phyloP scores from a whole-genome alignment of 2,888 invertebrate genomes.

The Microdon myrmicae region DNA sequence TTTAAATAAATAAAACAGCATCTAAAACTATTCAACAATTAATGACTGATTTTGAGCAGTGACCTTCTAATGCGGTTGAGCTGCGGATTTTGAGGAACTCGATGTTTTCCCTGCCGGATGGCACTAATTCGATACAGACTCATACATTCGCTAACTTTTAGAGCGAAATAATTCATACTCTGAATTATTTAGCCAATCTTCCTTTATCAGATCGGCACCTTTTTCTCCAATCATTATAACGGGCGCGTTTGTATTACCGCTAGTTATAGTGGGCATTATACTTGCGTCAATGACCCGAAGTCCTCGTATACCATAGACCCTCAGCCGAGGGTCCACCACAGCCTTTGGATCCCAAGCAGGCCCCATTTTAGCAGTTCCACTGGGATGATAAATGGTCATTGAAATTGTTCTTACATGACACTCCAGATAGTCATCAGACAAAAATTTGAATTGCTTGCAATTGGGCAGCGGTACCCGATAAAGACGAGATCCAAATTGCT shows the following conservation, averaged over 20 bases:
- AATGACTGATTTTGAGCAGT: conserved; percentile 29
- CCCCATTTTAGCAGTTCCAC: conserved; percentile 91
- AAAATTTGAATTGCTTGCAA: conserved; percentile 77
- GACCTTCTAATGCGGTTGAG: no score
- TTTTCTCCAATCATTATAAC: conserved; percentile 93
- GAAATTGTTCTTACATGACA: conserved; percentile 87
- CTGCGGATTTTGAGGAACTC: no score
- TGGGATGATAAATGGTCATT: conserved; percentile 91
- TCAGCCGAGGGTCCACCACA: conserved; percentile 83
- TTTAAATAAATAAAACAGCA: no score
- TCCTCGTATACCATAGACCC: conserved; percentile 81
- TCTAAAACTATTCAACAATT: conserved; percentile 44
- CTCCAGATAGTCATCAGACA: conserved; percentile 85
- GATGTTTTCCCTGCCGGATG: no score
- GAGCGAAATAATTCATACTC: conserved; percentile 60
- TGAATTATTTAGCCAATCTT: conserved; percentile 76
- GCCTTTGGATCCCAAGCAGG: conserved; percentile 80
- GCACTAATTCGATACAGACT: no score
- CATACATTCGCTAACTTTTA: no score
- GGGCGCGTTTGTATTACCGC: conserved; percentile 91
- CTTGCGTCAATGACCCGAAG: conserved; percentile 87
- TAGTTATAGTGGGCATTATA: conserved; percentile 88
- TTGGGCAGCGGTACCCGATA: conserved; percentile 82
- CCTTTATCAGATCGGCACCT: conserved; percentile 85
- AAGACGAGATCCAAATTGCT: conserved; percentile 81